Percentiles rank a stretch among this genome's conserved stretches.
These are phyloP conservation scores for Clitarchus hookeri DNA, from an alignment of 2,888 invertebrate species.

Conservation along the genomic window DNA sequence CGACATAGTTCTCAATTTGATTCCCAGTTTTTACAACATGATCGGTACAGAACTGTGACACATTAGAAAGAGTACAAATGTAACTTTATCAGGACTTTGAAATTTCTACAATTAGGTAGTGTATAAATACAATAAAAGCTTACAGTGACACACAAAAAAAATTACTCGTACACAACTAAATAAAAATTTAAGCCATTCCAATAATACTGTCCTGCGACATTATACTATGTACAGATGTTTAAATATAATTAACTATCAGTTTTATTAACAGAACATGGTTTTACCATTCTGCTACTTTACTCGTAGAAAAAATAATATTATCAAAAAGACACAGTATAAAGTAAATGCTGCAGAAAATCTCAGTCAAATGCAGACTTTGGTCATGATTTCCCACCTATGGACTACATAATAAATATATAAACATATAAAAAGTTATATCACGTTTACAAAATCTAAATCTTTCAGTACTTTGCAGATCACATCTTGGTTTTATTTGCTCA, in stretches of 20 bases:
- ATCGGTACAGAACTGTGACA: background rate
- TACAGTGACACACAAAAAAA: background rate
- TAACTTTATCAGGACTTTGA: background rate
- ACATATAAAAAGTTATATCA: conserved; percentile 6
- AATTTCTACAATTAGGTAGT: background rate
- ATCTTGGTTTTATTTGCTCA: background rate
- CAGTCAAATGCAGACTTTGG: conserved; percentile 5
- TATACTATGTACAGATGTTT: background rate
- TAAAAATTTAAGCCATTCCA: background rate
- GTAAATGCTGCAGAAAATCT: background rate
- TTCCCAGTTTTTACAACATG: background rate
- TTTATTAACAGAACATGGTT: background rate
- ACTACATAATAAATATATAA: conserved; percentile 7
- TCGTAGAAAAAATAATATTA: background rate
- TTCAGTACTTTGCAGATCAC: background rate
- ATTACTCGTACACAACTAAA: background rate
- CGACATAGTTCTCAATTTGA: background rate
- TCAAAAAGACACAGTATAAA: background rate
- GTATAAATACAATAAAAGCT: background rate
- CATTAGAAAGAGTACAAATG: background rate
- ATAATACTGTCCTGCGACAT: background rate
- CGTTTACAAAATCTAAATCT: background rate
- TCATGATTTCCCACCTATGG: background rate
- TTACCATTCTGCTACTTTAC: background rate
- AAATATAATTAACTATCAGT: background rate